Evolutionary conservation across 2,113 vertebrate species (phyloP).

Genomic region (Pipa parva): DNA sequence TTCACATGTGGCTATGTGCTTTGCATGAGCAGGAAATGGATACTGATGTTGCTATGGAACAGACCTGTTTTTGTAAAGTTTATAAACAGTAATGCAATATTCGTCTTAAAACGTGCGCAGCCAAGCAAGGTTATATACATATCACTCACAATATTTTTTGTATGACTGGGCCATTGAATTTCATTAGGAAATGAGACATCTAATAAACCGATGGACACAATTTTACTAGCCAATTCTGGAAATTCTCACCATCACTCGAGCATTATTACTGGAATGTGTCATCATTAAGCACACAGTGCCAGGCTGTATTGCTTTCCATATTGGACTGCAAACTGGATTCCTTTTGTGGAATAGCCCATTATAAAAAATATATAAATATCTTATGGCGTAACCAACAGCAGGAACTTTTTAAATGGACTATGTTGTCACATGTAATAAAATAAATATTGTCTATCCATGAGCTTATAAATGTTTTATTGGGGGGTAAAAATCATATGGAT

Average conservation of each 20-base stretch:
- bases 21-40: conserved; percentile 22
- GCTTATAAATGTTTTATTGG: too few species aligned
- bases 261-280: conserved; percentile 31
- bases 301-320: conserved; percentile 28
- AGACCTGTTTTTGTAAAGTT: conserved; percentile 38
- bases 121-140: conserved; percentile 5
- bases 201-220: conserved; percentile 28
- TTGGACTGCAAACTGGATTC: conserved; percentile 29
- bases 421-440: conserved; percentile 1
- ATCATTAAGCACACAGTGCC: conserved; percentile 4
- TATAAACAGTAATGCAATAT: conserved; percentile 48
- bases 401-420: background rate
- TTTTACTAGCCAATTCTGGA: conserved; percentile 27
- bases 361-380: conserved; percentile 6
- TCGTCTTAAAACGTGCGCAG: conserved; percentile 17
- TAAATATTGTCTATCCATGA: too few species aligned
- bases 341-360: conserved; percentile 28
- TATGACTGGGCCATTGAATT: conserved; percentile 34
- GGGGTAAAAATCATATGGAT: too few species aligned
- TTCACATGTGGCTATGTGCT: conserved; percentile 27
- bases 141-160: conserved; percentile 24
- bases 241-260: conserved; percentile 19
- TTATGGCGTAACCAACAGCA: conserved; percentile 2
- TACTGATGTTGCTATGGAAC: conserved; percentile 52
- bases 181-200: conserved; percentile 36